These are phyloP conservation scores for Trachythela sp. DNA, from an alignment of 64 coral and sea anemone species.

Conservation along the genomic window DNA sequence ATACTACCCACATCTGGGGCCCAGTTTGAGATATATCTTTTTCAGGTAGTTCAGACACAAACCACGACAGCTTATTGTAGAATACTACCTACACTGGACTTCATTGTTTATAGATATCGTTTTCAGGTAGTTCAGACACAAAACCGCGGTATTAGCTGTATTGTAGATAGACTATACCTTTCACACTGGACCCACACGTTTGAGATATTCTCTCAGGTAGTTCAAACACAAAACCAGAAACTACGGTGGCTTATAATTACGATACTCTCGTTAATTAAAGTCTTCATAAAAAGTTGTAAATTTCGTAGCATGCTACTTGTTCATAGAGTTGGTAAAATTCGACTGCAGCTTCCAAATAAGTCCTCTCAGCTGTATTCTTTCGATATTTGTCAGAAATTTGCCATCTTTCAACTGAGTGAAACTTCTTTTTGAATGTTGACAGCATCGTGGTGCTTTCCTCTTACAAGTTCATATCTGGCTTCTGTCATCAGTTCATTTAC, in stretches of 20 bases:
- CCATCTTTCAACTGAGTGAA: constrained; percentile 84
- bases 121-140: too few species aligned
- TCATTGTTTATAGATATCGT: too few species aligned
- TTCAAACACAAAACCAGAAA: too few species aligned
- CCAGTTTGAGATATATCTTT: too few species aligned
- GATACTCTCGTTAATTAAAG: neutral
- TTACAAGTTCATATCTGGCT: constrained; percentile 52
- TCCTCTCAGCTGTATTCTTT: constrained; percentile 75
- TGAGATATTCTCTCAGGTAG: too few species aligned
- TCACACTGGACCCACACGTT: too few species aligned
- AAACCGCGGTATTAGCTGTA: too few species aligned
- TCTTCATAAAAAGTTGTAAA: neutral
- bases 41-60: too few species aligned
- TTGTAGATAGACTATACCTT: neutral
- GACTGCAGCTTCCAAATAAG: constrained; percentile 85
- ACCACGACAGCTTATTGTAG: too few species aligned
- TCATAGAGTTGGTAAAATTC: constrained; percentile 92
- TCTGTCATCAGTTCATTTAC: constrained; percentile 65
- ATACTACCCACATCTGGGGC: too few species aligned
- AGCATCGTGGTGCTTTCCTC: constrained; percentile 69
- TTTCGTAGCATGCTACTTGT: constrained; percentile 56
- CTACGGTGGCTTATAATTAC: too few species aligned
- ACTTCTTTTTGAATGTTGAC: constrained; percentile 62
- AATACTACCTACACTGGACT: too few species aligned
- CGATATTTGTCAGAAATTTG: constrained; percentile 82